Evolutionary conservation across 2,888 invertebrate species (phyloP), one percentile per base, ranked within the genome.

Genomic region (Himalopsyche anomala): DNA sequence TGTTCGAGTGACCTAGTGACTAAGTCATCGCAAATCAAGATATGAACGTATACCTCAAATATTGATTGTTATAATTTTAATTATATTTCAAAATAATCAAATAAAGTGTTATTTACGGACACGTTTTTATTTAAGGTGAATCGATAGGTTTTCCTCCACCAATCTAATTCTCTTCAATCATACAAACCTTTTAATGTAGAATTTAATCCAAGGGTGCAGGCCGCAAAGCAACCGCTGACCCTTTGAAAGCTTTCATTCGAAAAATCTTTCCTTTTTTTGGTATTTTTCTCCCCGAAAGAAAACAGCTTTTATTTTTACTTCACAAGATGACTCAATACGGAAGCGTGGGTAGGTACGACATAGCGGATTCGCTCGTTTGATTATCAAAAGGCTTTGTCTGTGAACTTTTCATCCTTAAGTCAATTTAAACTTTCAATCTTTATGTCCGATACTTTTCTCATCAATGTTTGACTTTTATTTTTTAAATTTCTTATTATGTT

Each of bases 341-440:
- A 80, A 81, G 51, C 74, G 12, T 74, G 38, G 28, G 36, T 42
- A 56, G 56, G 55, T 85, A 74, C 74, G 74, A 69, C 69, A 82
- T 40, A 81, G 38, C 81, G n/a, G 55, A 82, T 84, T 81, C 28
- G 42, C 81, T 55, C 81, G 80, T 84, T 80, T 81, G 86, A 86
- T 86, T 86, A 86, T 84, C 86, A 82, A 84, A 83, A 54, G 54
- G 80, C 86, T 80, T 85, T 83, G 79, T 85, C 84, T 80, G 36
- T 40, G 40, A 86, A 42, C 81, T 83, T 80, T 83, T 40, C 83
- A 80, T 80, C 79, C 83, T 82, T 56, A 62, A 84, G 86, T 86
- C 86, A 82, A 86, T 86, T 86, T 86, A 84, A 86, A 86, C 84
- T 86, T 86, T 86, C 74, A 12, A 11, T 74, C 84, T 83, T 83